Conservation (phyloP, 2,797 vertebrate genomes). For the Toxotes lorentzi region DNA sequence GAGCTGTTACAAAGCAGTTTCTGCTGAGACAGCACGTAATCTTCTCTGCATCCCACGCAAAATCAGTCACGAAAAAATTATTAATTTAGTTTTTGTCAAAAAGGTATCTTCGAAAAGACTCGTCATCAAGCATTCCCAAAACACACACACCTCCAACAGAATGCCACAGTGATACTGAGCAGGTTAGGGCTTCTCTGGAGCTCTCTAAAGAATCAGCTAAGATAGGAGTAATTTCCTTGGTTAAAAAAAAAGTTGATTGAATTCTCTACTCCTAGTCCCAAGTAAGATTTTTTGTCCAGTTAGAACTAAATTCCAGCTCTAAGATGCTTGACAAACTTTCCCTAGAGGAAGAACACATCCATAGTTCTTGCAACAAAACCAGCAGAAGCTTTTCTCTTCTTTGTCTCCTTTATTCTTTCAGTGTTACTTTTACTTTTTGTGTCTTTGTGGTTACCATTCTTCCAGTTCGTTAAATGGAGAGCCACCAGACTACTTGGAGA, state of each 20-base stretch:
- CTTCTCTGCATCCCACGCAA: neutral
- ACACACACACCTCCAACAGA: neutral
- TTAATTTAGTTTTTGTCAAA: neutral
- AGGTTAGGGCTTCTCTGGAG: neutral
- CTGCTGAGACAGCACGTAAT: neutral
- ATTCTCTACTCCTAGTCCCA: too few relatives aligned
- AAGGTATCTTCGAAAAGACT: neutral
- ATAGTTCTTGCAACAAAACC: neutral
- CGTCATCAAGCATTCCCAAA: neutral
- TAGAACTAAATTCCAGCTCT: neutral
- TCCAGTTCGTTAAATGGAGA: slow-evolving; percentile 4
- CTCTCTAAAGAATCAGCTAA: neutral
- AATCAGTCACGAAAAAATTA: neutral
- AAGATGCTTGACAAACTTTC: neutral
- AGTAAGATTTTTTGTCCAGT: neutral
- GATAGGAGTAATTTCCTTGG: neutral
- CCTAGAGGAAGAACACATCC: too few relatives aligned
- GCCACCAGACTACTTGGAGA: neutral
- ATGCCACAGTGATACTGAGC: neutral
- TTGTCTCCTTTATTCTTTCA: neutral
- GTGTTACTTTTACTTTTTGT: neutral
- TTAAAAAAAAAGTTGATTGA: neutral
- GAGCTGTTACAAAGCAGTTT: neutral
- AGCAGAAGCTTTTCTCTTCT: neutral
- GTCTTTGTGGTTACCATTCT: neutral